Conservation (phyloP, 2,797 vertebrate genomes). For the Pantherophis vulpinus region DNA sequence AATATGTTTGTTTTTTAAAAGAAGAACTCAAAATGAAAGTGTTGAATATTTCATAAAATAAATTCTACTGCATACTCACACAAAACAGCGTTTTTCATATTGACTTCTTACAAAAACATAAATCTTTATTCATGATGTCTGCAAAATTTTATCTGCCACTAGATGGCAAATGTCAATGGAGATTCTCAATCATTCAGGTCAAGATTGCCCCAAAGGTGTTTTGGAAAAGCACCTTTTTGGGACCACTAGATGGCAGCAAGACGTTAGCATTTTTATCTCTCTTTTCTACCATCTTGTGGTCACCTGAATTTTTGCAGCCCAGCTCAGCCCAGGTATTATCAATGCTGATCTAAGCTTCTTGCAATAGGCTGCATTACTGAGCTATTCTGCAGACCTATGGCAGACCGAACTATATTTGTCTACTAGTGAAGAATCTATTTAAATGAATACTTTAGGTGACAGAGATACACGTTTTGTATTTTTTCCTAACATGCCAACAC, state of each 20-base stretch:
- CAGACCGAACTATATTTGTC: conserved; percentile 45
- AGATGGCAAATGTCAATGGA: neutral
- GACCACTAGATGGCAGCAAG: neutral
- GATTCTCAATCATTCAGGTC: neutral
- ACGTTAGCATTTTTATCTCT: neutral
- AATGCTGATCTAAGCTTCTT: conserved; percentile 49
- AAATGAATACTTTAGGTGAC: conserved; percentile 44
- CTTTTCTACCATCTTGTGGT: neutral
- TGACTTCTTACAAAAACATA: conserved; percentile 21
- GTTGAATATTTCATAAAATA: neutral
- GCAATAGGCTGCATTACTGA: conserved; percentile 40
- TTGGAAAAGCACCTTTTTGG: neutral
- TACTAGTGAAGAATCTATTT: conserved; percentile 38
- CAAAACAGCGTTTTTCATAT: neutral
- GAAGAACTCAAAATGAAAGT: neutral
- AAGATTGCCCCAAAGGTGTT: neutral
- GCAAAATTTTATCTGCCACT: neutral
- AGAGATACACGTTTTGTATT: conserved; percentile 32
- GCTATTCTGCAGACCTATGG: conserved; percentile 24
- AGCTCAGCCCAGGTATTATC: conserved; percentile 37
- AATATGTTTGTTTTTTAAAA: neutral
- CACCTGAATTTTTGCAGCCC: neutral
- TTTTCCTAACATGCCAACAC: conserved; percentile 36
- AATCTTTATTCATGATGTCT: conserved; percentile 4
- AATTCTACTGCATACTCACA: neutral